These are phyloP conservation scores for Oligia fasciuncula DNA, from an alignment of 2,888 invertebrate genomes.

Conservation along the genomic window DNA sequence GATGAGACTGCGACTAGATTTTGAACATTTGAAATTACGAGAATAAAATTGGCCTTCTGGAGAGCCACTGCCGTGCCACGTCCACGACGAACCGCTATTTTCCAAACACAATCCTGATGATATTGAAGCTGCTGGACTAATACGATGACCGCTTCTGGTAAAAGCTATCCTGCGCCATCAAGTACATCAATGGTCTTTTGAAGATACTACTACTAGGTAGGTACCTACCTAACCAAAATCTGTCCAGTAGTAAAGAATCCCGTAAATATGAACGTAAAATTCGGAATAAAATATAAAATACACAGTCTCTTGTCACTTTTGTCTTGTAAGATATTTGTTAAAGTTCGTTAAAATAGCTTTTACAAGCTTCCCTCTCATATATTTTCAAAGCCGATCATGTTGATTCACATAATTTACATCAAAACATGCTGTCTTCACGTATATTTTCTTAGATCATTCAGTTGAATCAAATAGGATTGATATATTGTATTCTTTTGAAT, in stretches of 20 bases:
- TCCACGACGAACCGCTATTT: not conserved
- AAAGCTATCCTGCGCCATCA: not conserved
- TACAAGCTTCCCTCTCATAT: not conserved
- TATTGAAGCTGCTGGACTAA: not conserved
- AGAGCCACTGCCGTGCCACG: no score
- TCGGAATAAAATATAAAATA: not conserved
- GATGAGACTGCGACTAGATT: no score
- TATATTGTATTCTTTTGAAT: constrained; percentile 59
- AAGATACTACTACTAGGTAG: not conserved
- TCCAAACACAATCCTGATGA: not conserved
- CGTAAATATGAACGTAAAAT: not conserved
- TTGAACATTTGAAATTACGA: no score
- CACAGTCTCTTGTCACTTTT: not conserved
- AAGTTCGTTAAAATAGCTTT: constrained; percentile 7
- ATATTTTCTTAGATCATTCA: constrained; percentile 55
- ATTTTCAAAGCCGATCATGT: constrained; percentile 31
- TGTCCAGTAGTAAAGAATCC: not conserved
- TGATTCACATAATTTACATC: constrained; percentile 44
- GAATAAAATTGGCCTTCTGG: no score
- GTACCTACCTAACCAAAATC: not conserved
- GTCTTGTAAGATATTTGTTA: constrained; percentile 3
- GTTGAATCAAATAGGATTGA: constrained; percentile 48
- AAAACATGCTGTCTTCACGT: constrained; percentile 50
- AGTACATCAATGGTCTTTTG: no score
- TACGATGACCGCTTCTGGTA: not conserved